A percentile compares a stretch with the other conserved stretches of the same genome.
Conservation (phyloP, 2,113 vertebrate species). For the Gallinago undulata region DNA sequence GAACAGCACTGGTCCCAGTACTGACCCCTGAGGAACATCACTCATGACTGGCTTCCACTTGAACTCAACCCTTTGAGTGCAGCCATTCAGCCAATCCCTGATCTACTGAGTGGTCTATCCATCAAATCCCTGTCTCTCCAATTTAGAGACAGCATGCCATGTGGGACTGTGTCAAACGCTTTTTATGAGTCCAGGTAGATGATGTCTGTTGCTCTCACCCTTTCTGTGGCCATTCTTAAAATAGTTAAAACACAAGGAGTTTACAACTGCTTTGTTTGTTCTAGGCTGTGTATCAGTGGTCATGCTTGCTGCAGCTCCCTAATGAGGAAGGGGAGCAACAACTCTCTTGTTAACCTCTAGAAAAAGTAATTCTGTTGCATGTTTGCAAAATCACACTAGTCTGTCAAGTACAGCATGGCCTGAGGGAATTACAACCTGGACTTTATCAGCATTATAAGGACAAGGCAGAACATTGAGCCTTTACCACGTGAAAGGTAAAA, state of each 20-base stretch:
- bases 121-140: too few relatives aligned
- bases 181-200: too few relatives aligned
- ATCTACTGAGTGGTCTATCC: too few relatives aligned
- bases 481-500: neutral
- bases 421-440: neutral
- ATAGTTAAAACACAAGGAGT: neutral
- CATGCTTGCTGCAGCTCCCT: neutral
- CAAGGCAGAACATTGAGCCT: neutral
- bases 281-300: neutral
- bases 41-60: too few relatives aligned
- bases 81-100: too few relatives aligned
- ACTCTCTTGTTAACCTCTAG: neutral
- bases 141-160: too few relatives aligned
- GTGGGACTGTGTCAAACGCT: too few relatives aligned
- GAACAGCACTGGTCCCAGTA: too few relatives aligned
- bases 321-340: neutral
- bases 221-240: neutral
- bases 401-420: neutral
- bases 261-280: neutral
- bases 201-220: too few relatives aligned
- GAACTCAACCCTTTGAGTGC: too few relatives aligned
- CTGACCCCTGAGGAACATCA: too few relatives aligned
- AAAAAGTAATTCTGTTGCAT: neutral
- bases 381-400: neutral
- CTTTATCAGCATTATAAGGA: neutral